Evolutionary conservation across 2,888 invertebrate genomes (phyloP).

Genomic region (Cerastis leucographa): DNA sequence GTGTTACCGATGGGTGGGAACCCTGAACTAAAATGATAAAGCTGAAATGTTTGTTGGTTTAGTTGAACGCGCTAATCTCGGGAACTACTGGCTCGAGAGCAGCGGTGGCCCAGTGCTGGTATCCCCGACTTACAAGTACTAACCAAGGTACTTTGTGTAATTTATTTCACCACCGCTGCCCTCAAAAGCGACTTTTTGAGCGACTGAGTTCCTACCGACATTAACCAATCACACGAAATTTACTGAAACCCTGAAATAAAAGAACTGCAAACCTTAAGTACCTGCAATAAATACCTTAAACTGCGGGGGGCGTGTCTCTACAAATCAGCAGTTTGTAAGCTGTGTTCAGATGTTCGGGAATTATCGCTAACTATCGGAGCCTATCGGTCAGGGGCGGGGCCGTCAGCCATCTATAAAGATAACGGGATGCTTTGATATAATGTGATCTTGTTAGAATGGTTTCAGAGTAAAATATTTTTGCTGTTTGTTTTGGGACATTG

Average conservation of each 20-base stretch:
- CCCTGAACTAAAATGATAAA: too few species aligned
- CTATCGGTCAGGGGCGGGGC: constrained; percentile 47
- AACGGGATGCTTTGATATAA: constrained; percentile 40
- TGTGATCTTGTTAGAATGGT: constrained; percentile 37
- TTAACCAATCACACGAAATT: not conserved
- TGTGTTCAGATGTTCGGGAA: constrained; percentile 40
- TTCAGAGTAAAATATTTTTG: not conserved
- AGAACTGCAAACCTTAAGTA: not conserved
- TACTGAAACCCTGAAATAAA: not conserved
- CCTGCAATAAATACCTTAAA: constrained; percentile 30
- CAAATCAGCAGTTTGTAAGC: constrained; percentile 48
- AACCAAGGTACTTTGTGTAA: too few species aligned
- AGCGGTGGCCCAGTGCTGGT: too few species aligned
- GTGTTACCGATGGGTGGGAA: not conserved
- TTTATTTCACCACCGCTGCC: too few species aligned
- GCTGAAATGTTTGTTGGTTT: too few species aligned
- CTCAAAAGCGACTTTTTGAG: not conserved
- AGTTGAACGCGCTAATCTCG: too few species aligned
- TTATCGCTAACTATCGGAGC: constrained; percentile 40
- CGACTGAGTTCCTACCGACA: not conserved
- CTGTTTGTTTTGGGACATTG: too few species aligned
- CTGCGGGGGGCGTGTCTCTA: constrained; percentile 33
- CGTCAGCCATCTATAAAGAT: constrained; percentile 44
- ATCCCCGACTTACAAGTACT: too few species aligned
- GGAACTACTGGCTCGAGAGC: too few species aligned